Percentiles rank a stretch among this genome's conserved stretches.
Conservation (phyloP, 2,888 invertebrate species). For the Agriopis aurantiaria region DNA sequence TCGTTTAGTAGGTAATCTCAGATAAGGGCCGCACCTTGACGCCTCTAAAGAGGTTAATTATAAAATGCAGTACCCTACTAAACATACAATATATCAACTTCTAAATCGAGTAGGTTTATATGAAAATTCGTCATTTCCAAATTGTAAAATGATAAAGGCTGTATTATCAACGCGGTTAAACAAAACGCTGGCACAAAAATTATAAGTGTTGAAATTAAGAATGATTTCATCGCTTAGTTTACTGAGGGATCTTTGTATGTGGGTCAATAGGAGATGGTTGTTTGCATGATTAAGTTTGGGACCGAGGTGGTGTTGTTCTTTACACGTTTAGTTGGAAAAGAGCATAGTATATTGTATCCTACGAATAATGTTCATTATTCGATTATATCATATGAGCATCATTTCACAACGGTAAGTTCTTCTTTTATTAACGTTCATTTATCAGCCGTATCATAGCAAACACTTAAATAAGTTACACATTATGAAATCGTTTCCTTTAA, state of each 20-base stretch:
- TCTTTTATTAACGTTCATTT: background rate
- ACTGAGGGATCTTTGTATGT: conserved; percentile 59
- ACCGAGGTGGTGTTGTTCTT: background rate
- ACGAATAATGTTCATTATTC: too few relatives aligned
- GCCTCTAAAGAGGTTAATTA: conserved; percentile 56
- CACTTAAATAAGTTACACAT: background rate
- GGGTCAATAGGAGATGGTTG: conserved; percentile 49
- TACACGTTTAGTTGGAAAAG: background rate
- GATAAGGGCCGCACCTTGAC: conserved; percentile 75
- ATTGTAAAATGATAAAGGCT: conserved; percentile 76
- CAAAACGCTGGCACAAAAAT: conserved; percentile 60
- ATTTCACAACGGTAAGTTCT: background rate
- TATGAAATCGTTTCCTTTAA: background rate
- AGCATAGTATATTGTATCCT: background rate
- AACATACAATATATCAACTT: conserved; percentile 36
- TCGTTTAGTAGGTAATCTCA: conserved; percentile 41
- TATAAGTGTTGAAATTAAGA: conserved; percentile 51
- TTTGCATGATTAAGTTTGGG: background rate
- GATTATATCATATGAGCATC: background rate
- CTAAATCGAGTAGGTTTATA: conserved; percentile 54
- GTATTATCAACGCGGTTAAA: conserved; percentile 71
- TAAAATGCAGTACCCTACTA: conserved; percentile 37
- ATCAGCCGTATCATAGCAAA: background rate
- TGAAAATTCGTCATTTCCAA: conserved; percentile 59
- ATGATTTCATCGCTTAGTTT: conserved; percentile 69